Conservation (phyloP, 1,140 invertebrate genomes). For the Drosophila mojavensis region DNA sequence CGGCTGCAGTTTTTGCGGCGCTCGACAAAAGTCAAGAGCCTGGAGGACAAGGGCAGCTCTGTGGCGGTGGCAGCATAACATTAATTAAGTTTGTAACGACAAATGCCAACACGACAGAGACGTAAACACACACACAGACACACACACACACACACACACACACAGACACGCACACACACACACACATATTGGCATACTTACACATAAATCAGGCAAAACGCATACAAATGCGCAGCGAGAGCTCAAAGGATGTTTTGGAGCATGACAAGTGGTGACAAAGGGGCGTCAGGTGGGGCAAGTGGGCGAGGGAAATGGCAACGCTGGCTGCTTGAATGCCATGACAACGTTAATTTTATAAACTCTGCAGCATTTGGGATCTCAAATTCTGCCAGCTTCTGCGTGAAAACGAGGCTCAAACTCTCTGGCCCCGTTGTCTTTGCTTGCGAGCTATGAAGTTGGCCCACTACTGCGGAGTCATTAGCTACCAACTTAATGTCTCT, state of each 20-base stretch:
- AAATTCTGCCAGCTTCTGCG: conserved; percentile 12
- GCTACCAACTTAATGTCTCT: conserved; percentile 2
- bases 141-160: conserved; percentile 17
- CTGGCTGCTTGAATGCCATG: conserved; percentile 63
- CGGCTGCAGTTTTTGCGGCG: conserved; percentile 47
- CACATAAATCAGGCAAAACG: conserved; percentile 62
- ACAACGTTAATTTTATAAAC: conserved; percentile 83
- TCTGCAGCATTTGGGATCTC: conserved; percentile 59
- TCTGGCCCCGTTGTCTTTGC: conserved; percentile 37
- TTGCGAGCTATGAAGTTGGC: conserved; percentile 16
- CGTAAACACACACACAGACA: conserved; percentile 39
- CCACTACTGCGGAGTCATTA: conserved; percentile 26
- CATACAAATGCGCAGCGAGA: conserved; percentile 51
- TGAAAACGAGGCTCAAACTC: conserved; percentile 33
- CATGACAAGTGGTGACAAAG: conserved; percentile 33
- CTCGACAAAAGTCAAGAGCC: conserved; percentile 63
- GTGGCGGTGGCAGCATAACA: conserved; percentile 59
- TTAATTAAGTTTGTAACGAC: conserved; percentile 74
- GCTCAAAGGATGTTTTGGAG: conserved; percentile 58
- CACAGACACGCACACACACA: conserved; percentile 19
- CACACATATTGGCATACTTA: conserved; percentile 8
- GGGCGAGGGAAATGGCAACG: conserved; percentile 6
- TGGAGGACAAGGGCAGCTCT: conserved; percentile 49
- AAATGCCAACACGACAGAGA: conserved; percentile 67
- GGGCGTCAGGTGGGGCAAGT: background rate